phyloP scores from a whole-genome alignment of 2,113 vertebrate species.

The Alaudala cheleensis region DNA sequence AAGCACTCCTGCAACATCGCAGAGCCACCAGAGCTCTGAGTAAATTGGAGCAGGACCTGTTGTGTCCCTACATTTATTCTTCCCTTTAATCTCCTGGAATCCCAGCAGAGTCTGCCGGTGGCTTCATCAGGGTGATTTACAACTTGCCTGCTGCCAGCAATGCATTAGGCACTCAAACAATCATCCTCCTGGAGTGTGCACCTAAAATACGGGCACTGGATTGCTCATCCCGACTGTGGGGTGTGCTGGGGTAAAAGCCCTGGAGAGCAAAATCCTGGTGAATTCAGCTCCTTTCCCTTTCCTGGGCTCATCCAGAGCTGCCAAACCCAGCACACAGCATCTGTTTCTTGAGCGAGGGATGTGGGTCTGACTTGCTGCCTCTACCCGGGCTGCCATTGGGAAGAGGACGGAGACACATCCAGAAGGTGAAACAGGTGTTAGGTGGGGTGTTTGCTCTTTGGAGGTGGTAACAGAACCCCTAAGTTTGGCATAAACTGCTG shows the following conservation, averaged over 20 bases:
- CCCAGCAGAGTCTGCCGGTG: neutral
- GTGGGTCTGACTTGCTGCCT: neutral
- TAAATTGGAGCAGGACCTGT: neutral
- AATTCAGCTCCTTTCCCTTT: neutral
- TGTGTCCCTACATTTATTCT: neutral
- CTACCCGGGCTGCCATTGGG: fast-evolving
- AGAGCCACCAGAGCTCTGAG: neutral
- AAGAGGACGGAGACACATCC: neutral
- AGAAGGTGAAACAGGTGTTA: neutral
- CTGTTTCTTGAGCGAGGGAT: fast-evolving
- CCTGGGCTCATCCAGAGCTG: fast-evolving
- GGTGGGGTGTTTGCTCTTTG: neutral
- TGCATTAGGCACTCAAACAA: neutral
- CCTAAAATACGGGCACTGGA: neutral
- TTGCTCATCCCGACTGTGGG: fast-evolving
- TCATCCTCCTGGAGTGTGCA: neutral
- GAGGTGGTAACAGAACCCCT: neutral
- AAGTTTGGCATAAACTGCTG: neutral
- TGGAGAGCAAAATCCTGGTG: neutral
- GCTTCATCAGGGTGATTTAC: neutral
- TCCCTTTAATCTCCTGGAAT: neutral
- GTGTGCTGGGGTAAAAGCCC: neutral
- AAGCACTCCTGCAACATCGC: fast-evolving
- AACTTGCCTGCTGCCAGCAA: neutral
- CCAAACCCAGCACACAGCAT: neutral